phyloP scores from a whole-genome alignment of 2,888 invertebrate genomes.

The Gandaritis pyraliata region DNA sequence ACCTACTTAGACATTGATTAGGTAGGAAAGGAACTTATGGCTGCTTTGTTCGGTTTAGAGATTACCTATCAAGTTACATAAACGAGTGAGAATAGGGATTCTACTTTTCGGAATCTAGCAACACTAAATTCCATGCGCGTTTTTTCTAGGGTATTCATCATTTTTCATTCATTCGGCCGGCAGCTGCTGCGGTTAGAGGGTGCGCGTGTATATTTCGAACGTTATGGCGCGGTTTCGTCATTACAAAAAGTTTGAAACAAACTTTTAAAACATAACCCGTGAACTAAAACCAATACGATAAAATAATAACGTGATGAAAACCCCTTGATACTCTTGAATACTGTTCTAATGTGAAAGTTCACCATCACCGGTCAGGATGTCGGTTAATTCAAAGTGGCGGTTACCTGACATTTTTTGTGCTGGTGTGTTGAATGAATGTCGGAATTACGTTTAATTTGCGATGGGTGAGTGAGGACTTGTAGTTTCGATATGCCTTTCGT shows the following conservation, averaged over 20 bases:
- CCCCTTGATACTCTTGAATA: conserved; percentile 48
- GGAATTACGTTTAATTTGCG: conserved; percentile 79
- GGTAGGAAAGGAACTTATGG: too few species aligned
- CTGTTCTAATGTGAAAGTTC: conserved; percentile 68
- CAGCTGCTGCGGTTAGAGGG: conserved; percentile 54
- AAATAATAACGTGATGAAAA: conserved; percentile 51
- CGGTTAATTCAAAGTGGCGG: conserved; percentile 84
- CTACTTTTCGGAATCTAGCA: conserved; percentile 49
- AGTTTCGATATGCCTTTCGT: conserved; percentile 92
- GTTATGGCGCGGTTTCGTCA: conserved; percentile 79
- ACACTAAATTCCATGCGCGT: conserved; percentile 49
- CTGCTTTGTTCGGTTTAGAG: too few species aligned
- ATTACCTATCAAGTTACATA: too few species aligned
- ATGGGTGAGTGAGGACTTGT: conserved; percentile 75
- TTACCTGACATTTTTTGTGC: conserved; percentile 85
- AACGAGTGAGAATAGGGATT: conserved; percentile 18
- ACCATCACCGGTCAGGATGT: conserved; percentile 79
- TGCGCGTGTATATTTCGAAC: conserved; percentile 42
- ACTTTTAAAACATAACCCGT: conserved; percentile 65
- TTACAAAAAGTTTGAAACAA: conserved; percentile 71
- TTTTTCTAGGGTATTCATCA: conserved; percentile 47
- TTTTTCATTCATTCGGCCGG: conserved; percentile 65
- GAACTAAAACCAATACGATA: conserved; percentile 53
- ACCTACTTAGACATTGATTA: too few species aligned
- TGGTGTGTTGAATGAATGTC: conserved; percentile 80